phyloP scores from a whole-genome alignment of 2,113 vertebrate species.

The Mobula birostris region DNA sequence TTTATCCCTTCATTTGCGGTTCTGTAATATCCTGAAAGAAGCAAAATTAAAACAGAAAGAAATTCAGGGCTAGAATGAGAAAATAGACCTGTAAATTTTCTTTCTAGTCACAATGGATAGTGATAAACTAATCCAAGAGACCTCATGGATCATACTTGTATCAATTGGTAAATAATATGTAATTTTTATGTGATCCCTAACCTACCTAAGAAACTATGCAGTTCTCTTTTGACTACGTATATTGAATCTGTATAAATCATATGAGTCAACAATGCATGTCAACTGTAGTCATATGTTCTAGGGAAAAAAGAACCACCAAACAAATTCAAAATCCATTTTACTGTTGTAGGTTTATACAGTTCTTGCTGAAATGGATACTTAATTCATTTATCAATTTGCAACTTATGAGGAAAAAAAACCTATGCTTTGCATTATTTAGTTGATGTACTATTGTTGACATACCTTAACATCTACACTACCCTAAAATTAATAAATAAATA shows the following conservation, averaged over 20 bases:
- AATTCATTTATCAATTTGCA: background rate
- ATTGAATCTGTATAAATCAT: background rate
- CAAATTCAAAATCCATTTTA: background rate
- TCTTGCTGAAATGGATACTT: background rate
- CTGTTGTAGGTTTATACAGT: background rate
- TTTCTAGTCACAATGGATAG: background rate
- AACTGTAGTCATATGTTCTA: background rate
- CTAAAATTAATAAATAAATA: background rate
- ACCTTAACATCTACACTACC: background rate
- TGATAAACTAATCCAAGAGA: background rate
- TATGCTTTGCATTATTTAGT: background rate
- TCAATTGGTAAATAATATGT: background rate
- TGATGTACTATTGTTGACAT: background rate
- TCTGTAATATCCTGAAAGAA: background rate
- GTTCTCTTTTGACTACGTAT: background rate
- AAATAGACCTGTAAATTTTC: background rate
- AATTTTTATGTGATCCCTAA: background rate
- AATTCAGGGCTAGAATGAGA: background rate
- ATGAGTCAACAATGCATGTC: background rate
- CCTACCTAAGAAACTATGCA: background rate
- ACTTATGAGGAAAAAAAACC: background rate
- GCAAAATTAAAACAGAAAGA: background rate
- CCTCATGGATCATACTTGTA: background rate
- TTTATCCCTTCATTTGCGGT: background rate
- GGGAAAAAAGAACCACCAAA: background rate